Base-by-base conservation (phyloP, 2,797 vertebrate genomes). In the Crocidura indochinensis region DNA sequence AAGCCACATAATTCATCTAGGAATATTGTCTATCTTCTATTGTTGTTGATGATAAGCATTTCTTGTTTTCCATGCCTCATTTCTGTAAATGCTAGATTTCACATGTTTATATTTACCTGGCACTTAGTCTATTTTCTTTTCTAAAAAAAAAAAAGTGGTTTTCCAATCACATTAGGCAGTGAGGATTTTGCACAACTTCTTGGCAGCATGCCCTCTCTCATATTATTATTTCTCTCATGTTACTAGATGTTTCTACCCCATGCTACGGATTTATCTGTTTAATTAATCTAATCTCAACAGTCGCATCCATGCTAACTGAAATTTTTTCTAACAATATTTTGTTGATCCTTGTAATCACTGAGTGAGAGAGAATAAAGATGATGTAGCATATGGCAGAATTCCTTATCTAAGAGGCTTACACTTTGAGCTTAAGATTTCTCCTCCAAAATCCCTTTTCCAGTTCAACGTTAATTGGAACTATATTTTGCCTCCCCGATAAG, bases 201-300 rank as follows among this genome's bases (percentile, higher is more conserved):
- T 67, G 62, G 94, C 62, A 91, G 60, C 29, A 0, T 68, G 77
- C 60, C 26, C 56, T 14, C 0, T 67, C 84, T 88, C 62, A 22
- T 60, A 0, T 84, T 93, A 77, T 8, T 4, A 94, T 60, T 60
- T 2, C 62, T 90, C 92, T 77, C 81, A 79, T 91, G 2, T 31
- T 60, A 11, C 49, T 88, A 91, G 88, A 72, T 91, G 72, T 90
- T 95, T 97, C 84, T 94, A 71, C 93, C 95, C 84, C 0, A 0
- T 85, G 86, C 80, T 89, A 65, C 77, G 95, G 94, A 94, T 96
- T 97, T 96, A 91, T 96, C n/a, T 8, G 27, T 96, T 97, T 97
- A 98, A 98, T 97, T 97, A 97, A 97, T 97, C 94, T 96, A 92
- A 98, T 96, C 96, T 97, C 91, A 14, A 85, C 92, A 80, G 87